phyloP scores from a whole-genome alignment of 2,888 invertebrate genomes.

The Cryptops parisi region DNA sequence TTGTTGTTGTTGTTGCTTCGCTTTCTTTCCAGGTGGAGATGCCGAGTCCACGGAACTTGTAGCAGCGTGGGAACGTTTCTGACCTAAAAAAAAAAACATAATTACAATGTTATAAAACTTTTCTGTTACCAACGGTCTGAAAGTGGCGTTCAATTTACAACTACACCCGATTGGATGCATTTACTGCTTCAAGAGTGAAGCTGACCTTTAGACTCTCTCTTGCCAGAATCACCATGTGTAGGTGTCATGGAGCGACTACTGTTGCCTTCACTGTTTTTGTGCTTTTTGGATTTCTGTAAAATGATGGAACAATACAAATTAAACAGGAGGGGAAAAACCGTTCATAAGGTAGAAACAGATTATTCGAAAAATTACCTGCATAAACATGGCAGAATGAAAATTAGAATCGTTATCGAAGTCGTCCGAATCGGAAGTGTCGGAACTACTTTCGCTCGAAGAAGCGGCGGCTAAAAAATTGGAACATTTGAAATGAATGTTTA shows the following conservation, averaged over 20 bases:
- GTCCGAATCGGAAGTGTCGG: constrained; percentile 49
- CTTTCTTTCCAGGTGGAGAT: background rate
- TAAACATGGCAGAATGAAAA: constrained; percentile 31
- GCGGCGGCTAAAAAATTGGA: too few relatives aligned
- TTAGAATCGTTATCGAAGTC: constrained; percentile 23
- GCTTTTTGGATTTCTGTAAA: constrained; percentile 3
- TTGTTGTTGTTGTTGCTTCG: constrained; percentile 2
- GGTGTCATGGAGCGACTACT: background rate
- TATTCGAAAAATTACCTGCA: constrained; percentile 27
- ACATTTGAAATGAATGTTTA: too few relatives aligned
- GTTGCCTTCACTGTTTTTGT: background rate
- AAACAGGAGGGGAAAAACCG: too few relatives aligned
- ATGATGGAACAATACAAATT: too few relatives aligned
- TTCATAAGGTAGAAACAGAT: too few relatives aligned
- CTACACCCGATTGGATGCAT: background rate
- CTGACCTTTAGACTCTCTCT: background rate
- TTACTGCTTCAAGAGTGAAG: background rate
- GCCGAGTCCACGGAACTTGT: background rate
- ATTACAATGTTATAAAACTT: too few relatives aligned
- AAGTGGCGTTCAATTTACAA: background rate
- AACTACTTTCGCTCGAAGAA: constrained; percentile 54
- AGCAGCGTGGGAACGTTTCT: background rate
- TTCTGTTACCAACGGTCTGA: constrained; percentile 1
- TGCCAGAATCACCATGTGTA: background rate
- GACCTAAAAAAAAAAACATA: background rate